Conservation (phyloP, 2,888 invertebrate genomes). For the Melipona beecheii region DNA sequence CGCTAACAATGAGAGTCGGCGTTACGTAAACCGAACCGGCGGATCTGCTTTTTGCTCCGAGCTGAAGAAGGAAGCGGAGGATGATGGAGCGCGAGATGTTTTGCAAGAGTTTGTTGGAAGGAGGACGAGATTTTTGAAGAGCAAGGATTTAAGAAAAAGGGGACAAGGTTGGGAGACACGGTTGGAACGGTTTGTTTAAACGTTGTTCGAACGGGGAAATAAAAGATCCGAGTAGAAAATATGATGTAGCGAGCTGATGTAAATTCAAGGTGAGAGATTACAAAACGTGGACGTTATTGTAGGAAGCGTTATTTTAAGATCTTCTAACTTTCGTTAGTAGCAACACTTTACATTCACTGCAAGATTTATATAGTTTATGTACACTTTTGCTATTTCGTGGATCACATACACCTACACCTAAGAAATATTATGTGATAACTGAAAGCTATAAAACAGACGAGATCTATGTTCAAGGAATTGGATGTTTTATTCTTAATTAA, state of each 20-base stretch:
- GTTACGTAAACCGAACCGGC: constrained; percentile 25
- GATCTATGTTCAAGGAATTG: too few relatives aligned
- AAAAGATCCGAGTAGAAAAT: not conserved
- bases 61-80: not conserved
- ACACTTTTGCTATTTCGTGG: too few relatives aligned
- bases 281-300: not conserved
- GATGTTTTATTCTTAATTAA: too few relatives aligned
- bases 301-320: not conserved
- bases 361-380: too few relatives aligned
- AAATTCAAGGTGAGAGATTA: not conserved
- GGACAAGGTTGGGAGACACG: constrained; percentile 22
- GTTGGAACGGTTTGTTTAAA: not conserved
- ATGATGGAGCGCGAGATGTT: not conserved
- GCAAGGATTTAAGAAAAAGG: constrained; percentile 16
- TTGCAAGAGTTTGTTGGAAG: constrained; percentile 29
- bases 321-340: not conserved
- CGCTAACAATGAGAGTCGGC: too few relatives aligned
- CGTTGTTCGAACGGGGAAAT: not conserved
- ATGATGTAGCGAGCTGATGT: not conserved
- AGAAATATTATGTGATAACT: too few relatives aligned
- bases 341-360: too few relatives aligned
- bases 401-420: too few relatives aligned
- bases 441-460: too few relatives aligned
- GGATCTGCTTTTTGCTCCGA: constrained; percentile 2
- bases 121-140: constrained; percentile 8